These are phyloP conservation scores for Toxotes jaculatrix DNA, from an alignment of 2,113 vertebrate genomes.

Conservation along the genomic window DNA sequence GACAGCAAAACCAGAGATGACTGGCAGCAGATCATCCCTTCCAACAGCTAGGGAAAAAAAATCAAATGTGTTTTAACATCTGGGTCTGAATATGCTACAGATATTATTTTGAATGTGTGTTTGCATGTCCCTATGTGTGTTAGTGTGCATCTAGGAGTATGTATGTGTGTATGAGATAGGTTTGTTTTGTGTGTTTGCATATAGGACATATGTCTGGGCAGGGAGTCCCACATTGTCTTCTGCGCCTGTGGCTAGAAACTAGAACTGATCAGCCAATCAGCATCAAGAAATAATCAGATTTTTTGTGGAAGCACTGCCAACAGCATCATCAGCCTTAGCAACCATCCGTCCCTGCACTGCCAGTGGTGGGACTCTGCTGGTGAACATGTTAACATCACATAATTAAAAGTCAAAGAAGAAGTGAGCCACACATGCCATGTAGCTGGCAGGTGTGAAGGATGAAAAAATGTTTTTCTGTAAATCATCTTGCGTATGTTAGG, in stretches of 20 bases:
- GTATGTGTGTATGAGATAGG: background rate
- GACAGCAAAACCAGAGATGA: slow-evolving; percentile 41
- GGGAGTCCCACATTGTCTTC: slow-evolving; percentile 26
- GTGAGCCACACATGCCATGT: background rate
- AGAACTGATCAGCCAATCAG: slow-evolving; percentile 59
- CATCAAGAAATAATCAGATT: slow-evolving; percentile 56
- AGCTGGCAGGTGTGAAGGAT: background rate
- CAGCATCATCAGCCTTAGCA: slow-evolving; percentile 69
- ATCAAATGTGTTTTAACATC: background rate
- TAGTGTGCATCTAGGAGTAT: background rate
- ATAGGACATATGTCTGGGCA: slow-evolving; percentile 15
- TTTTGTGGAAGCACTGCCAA: slow-evolving; percentile 61
- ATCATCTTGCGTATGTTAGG: background rate
- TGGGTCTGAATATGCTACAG: background rate
- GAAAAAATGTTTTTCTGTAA: background rate
- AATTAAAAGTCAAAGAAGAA: background rate
- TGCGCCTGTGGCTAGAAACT: slow-evolving; percentile 19
- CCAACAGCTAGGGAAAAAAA: background rate
- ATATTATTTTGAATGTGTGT: background rate
- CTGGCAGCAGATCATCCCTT: slow-evolving; percentile 19
- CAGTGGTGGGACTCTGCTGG: slow-evolving; percentile 10
- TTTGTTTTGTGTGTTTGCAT: background rate
- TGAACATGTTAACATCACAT: slow-evolving; percentile 12
- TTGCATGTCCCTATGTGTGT: background rate
- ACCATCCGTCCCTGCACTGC: slow-evolving; percentile 33